Evolutionary conservation across 2,113 vertebrate species (phyloP), one percentile per base, ranked within the genome.

Genomic region (Callionymus lyra): DNA sequence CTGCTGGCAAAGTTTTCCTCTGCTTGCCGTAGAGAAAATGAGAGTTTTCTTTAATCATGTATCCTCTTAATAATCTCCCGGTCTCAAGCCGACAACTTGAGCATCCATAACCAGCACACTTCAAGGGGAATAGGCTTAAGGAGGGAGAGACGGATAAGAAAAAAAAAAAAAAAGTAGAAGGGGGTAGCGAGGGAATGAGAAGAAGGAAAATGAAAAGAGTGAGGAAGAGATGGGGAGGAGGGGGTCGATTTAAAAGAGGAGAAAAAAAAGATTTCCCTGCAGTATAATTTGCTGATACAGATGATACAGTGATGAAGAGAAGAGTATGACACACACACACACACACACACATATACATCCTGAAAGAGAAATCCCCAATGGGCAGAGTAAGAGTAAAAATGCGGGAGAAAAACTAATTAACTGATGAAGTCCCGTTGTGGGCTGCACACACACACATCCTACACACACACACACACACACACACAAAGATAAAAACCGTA

Each of bases 271-370:
- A 75, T 63, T 65, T 65, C 74, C 69, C 72, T 44, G 56, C 68
- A 64, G 74, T 76, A 75, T 81, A 80, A 81, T 76, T 66, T 81
- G 70, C 74, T 81, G 81, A 80, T 79, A 67, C 63, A 65, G 63
- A 70, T 31, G 54, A 82, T 76, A 81, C 65, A 61, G 63, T 57
- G 53, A 76, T 69, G 63, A 52, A 67, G 49, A 56, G 56, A 8
- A 56, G 35, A 46, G 17, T 42, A 13, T 35, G 12, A 16, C 6
- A 35, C 18, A 12, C 6, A 9, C 6, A 6, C 34, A 15, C 34
- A 16, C 19, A 15, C 17, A 13, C n/a, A 32, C 31, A 16, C 14
- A 9, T 15, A 18, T n/a, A 18, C 44, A 41, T 33, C 14, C 40
- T 44, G 31, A 41, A 39, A 38, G 41, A 53, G 49, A 70, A 61